Percentiles rank a stretch among this genome's conserved stretches.
phyloP scores from a whole-genome alignment of 1,140 invertebrate species.

The Drusus annulatus region DNA sequence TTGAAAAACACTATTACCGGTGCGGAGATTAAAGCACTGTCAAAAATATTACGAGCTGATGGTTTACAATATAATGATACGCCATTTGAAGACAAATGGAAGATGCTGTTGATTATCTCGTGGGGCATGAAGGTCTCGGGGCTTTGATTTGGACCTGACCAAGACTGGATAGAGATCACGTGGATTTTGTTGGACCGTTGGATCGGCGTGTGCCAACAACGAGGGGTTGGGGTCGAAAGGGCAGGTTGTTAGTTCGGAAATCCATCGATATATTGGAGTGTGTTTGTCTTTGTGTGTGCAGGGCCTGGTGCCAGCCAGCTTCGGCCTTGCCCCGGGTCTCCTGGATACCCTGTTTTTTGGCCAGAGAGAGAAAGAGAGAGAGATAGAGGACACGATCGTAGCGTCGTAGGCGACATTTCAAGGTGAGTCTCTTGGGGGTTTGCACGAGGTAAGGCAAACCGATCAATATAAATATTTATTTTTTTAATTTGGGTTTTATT shows the following conservation, averaged over 20 bases:
- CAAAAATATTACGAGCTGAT: no score
- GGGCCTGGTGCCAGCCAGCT: conserved; percentile 18
- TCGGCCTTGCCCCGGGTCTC: background rate
- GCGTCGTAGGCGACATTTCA: background rate
- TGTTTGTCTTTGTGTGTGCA: conserved; percentile 60
- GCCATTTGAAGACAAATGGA: no score
- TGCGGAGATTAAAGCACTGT: no score
- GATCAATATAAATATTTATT: background rate
- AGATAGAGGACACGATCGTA: background rate
- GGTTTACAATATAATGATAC: no score
- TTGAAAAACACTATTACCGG: no score
- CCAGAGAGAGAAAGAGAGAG: conserved; percentile 37
- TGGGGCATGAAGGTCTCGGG: background rate
- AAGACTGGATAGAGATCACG: background rate
- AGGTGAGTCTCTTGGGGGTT: conserved; percentile 30
- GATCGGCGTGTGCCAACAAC: no score
- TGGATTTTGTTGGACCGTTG: background rate
- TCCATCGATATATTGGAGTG: conserved; percentile 58
- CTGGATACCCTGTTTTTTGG: conserved; percentile 4
- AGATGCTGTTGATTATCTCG: no score
- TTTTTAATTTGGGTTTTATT: conserved; percentile 18
- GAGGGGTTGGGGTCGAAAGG: conserved; percentile 4
- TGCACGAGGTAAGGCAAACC: conserved; percentile 23
- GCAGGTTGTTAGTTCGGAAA: conserved; percentile 37
- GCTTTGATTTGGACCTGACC: conserved; percentile 2